A percentile compares a stretch with the other conserved stretches of the same genome.
Evolutionary conservation across 2,797 vertebrate genomes (phyloP).

Genomic region (Sebastes kiyomatsui): DNA sequence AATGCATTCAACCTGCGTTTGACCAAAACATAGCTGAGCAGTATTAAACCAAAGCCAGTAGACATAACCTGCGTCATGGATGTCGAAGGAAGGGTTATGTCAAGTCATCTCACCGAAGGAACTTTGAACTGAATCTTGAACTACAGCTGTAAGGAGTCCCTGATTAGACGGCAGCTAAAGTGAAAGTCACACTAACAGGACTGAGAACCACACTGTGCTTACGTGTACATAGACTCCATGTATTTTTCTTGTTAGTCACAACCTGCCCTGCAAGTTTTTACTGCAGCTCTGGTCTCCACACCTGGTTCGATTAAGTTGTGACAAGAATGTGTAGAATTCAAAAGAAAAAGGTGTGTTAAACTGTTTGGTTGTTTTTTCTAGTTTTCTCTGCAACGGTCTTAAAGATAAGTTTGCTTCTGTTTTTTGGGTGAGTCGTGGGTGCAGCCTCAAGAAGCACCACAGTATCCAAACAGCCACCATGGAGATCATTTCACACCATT

Average conservation of each 20-base stretch:
- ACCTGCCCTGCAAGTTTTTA: background rate
- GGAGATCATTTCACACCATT: background rate
- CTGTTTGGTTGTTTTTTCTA: background rate
- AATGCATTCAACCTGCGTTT: background rate
- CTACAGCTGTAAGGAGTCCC: background rate
- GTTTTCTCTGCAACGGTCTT: background rate
- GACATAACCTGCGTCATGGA: background rate
- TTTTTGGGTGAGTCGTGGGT: background rate
- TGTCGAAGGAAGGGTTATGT: background rate
- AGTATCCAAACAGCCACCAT: background rate
- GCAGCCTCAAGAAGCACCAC: background rate
- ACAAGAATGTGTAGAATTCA: background rate
- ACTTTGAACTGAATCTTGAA: conserved; percentile 9
- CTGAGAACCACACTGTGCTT: background rate
- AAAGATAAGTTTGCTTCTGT: background rate
- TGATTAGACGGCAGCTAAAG: background rate
- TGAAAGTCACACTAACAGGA: background rate
- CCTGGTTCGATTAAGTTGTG: background rate
- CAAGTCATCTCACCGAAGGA: background rate
- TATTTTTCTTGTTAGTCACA: background rate
- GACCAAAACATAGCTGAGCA: background rate
- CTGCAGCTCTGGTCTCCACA: background rate
- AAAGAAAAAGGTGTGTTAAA: background rate
- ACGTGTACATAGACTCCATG: background rate
- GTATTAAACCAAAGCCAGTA: background rate